Conservation (phyloP, 2,113 vertebrate genomes). For the Speoplatyrhinus poulsoni region DNA sequence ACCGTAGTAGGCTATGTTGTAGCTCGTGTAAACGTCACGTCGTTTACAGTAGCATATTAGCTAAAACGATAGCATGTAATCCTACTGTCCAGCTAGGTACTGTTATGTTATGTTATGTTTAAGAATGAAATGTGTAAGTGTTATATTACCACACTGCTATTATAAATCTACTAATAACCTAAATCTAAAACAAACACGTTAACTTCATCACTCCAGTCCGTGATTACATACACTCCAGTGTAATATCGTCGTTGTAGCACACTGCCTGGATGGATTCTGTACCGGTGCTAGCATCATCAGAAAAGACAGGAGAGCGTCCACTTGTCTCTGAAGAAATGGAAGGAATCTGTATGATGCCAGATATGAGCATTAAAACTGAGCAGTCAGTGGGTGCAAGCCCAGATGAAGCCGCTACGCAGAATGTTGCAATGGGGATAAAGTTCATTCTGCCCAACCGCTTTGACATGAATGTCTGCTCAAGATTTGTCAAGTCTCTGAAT, state of each 20-base stretch:
- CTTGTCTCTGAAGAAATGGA: constrained; percentile 84
- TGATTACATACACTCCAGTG: constrained; percentile 6
- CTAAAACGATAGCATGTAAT: too few relatives aligned
- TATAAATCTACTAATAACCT: too few relatives aligned
- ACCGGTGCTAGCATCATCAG: constrained; percentile 54
- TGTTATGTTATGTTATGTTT: too few relatives aligned
- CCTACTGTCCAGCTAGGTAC: too few relatives aligned
- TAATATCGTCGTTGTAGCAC: constrained; percentile 10
- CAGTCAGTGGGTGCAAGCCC: constrained; percentile 76
- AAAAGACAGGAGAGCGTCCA: constrained; percentile 71
- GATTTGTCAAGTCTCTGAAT: constrained; percentile 97
- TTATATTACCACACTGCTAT: too few relatives aligned
- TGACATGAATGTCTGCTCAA: constrained; percentile 98
- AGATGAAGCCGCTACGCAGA: constrained; percentile 74
- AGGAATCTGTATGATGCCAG: constrained; percentile 81
- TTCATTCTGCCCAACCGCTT: constrained; percentile 97
- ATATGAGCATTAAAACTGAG: constrained; percentile 89
- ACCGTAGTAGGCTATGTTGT: too few relatives aligned
- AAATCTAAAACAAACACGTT: too few relatives aligned
- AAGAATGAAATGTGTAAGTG: too few relatives aligned
- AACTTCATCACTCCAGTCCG: background rate
- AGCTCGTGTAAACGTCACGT: too few relatives aligned
- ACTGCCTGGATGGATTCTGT: constrained; percentile 63
- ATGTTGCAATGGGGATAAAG: constrained; percentile 94
- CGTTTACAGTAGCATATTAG: too few relatives aligned